Evolutionary conservation across 2,797 vertebrate species (phyloP).

Genomic region (Spheniscus humboldti): DNA sequence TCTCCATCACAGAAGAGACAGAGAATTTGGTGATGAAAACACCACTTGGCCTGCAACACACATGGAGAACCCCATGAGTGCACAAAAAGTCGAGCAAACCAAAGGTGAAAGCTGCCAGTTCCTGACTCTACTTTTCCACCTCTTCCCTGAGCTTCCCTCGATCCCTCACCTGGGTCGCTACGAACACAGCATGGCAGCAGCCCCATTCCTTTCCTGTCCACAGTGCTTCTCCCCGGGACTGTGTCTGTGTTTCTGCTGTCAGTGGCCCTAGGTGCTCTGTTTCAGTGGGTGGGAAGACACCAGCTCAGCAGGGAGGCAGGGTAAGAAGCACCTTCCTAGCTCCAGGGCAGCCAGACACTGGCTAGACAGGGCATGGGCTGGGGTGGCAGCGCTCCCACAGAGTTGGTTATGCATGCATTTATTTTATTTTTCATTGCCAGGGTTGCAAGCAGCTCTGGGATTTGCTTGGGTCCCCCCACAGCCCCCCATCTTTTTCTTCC

Average conservation of each 20-base stretch:
- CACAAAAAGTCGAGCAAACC: background rate
- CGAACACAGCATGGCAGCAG: background rate
- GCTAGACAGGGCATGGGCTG: background rate
- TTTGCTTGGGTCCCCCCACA: background rate
- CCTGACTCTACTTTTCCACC: background rate
- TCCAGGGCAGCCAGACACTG: background rate
- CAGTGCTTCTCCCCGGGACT: background rate
- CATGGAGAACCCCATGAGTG: background rate
- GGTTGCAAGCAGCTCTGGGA: background rate
- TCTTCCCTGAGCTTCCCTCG: background rate
- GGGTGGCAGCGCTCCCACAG: background rate
- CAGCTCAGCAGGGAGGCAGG: background rate
- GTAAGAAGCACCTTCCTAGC: background rate
- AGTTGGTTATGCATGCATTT: background rate
- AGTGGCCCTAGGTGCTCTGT: fast-evolving
- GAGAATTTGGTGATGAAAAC: background rate
- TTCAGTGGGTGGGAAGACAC: background rate
- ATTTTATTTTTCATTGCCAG: background rate
- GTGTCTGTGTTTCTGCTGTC: fast-evolving
- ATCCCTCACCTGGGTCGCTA: fast-evolving
- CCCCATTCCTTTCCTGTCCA: background rate
- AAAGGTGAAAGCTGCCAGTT: background rate
- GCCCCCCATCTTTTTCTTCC: background rate
- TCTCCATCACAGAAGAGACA: background rate
- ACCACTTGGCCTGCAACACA: background rate